Conservation (phyloP, 2,797 vertebrate species). For the Oreonectes daqikongensis region DNA sequence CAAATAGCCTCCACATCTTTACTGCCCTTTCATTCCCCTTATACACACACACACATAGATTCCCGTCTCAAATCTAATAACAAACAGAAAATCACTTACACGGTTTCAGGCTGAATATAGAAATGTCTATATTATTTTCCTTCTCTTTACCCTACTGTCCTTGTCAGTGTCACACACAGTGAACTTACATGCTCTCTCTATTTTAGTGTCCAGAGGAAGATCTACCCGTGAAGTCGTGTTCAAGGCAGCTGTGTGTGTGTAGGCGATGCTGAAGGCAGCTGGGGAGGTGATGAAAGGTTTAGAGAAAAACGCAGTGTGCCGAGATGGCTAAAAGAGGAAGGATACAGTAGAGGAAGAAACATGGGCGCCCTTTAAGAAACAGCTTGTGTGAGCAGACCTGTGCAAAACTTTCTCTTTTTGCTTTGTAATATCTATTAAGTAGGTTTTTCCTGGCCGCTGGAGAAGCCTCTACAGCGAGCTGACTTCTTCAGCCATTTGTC, state of each 20-base stretch:
- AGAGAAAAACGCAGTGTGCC: constrained; percentile 32
- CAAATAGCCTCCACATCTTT: constrained; percentile 14
- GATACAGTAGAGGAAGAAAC: constrained; percentile 31
- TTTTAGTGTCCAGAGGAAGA: constrained; percentile 41
- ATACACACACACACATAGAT: constrained; percentile 22
- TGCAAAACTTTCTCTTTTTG: constrained; percentile 50
- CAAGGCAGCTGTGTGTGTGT: constrained; percentile 28
- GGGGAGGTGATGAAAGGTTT: constrained; percentile 44
- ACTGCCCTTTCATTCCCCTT: constrained; percentile 4
- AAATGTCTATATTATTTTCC: constrained; percentile 38
- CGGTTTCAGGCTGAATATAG: constrained; percentile 1
- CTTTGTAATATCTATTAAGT: constrained; percentile 63
- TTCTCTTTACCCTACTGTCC: constrained; percentile 24
- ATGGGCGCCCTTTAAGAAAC: constrained; percentile 42
- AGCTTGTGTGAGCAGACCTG: constrained; percentile 51
- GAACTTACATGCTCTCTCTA: constrained; percentile 30
- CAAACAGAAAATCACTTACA: not conserved
- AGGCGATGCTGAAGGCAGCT: constrained; percentile 33
- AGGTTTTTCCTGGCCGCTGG: constrained; percentile 52
- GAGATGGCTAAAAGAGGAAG: constrained; percentile 32
- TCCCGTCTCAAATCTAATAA: not conserved
- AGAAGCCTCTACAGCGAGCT: constrained; percentile 57
- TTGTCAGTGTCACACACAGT: constrained; percentile 35
- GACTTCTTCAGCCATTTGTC: constrained; percentile 63
- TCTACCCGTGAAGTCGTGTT: constrained; percentile 28